phyloP scores from a whole-genome alignment of 2,888 invertebrate genomes.

The Chesias legatella region DNA sequence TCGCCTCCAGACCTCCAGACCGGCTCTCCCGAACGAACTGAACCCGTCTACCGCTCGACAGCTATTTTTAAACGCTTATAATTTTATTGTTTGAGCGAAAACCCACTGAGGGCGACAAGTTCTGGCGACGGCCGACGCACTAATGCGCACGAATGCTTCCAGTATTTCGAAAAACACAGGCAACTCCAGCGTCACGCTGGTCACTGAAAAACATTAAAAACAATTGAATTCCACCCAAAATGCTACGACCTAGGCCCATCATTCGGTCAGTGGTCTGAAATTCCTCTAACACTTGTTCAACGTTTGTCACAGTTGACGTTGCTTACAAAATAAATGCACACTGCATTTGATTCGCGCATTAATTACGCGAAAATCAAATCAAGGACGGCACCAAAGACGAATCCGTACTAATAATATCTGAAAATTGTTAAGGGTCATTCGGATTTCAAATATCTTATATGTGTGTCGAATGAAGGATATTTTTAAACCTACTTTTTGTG shows the following conservation, averaged over 20 bases:
- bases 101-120: conserved; percentile 66
- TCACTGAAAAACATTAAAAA: conserved; percentile 34
- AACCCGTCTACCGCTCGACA: conserved; percentile 45
- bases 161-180: conserved; percentile 33
- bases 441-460: no score
- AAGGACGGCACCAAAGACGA: no score
- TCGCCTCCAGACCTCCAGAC: conserved; percentile 68
- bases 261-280: conserved; percentile 23
- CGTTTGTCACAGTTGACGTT: conserved; percentile 11
- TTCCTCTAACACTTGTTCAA: conserved; percentile 9
- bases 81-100: conserved; percentile 78
- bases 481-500: no score
- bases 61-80: conserved; percentile 77
- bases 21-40: conserved; percentile 49
- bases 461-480: no score
- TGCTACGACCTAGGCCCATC: conserved; percentile 28
- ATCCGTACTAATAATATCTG: no score
- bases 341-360: neutral
- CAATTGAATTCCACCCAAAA: conserved; percentile 40
- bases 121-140: conserved; percentile 62
- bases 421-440: no score
- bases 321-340: neutral
- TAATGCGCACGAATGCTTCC: conserved; percentile 63
- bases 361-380: no score
- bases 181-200: conserved; percentile 42